These are phyloP conservation scores for Tadarida brasiliensis DNA, from an alignment of 2,797 vertebrate genomes.

Conservation along the genomic window DNA sequence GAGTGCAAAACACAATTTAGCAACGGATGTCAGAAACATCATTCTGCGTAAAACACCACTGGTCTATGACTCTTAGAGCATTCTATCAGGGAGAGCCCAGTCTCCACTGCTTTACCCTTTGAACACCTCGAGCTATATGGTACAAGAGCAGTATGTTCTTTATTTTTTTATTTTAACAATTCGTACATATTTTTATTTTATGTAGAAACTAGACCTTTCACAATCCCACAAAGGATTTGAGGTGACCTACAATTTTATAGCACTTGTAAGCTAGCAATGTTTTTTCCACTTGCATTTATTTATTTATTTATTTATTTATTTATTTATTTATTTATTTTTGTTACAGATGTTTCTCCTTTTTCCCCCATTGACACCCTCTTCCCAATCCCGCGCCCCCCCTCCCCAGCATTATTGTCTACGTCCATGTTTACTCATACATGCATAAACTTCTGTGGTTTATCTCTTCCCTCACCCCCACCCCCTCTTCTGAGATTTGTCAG, in stretches of 20 bases:
- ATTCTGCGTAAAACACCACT: constrained; percentile 72
- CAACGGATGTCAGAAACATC: constrained; percentile 77
- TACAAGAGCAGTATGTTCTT: background rate
- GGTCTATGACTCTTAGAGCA: constrained; percentile 59
- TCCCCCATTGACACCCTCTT: too few relatives aligned
- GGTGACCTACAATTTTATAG: constrained; percentile 36
- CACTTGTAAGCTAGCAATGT: background rate
- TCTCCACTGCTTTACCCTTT: constrained; percentile 64
- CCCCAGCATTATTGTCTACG: too few relatives aligned
- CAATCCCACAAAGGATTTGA: background rate
- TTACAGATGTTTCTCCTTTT: too few relatives aligned
- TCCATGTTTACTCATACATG: too few relatives aligned
- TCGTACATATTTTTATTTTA: constrained; percentile 47
- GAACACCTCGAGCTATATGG: constrained; percentile 27
- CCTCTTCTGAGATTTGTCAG: too few relatives aligned
- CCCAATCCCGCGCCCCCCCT: too few relatives aligned
- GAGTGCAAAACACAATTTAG: constrained; percentile 78
- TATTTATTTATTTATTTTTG: too few relatives aligned
- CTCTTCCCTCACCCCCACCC: too few relatives aligned
- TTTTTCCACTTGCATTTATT: background rate
- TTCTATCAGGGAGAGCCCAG: background rate
- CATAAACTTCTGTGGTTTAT: too few relatives aligned
- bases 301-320: too few relatives aligned
- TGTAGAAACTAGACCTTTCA: background rate
- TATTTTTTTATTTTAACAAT: background rate